These are phyloP conservation scores for Salvelinus fontinalis DNA, from an alignment of 2,113 vertebrate genomes.

Conservation along the genomic window DNA sequence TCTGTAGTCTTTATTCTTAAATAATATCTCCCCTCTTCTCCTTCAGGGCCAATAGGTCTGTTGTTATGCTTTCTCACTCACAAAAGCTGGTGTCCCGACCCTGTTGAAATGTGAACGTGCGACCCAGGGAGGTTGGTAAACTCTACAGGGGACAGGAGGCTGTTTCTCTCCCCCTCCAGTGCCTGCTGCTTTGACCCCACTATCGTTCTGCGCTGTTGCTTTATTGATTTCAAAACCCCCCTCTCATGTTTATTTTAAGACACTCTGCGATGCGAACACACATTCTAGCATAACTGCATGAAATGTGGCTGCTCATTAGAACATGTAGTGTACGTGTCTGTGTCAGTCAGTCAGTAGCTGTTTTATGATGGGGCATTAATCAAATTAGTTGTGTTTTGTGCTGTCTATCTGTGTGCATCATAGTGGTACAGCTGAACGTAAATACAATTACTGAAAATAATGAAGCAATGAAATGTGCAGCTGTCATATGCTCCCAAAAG, in stretches of 20 bases:
- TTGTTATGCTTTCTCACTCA: too few species aligned
- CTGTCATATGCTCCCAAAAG: too few species aligned
- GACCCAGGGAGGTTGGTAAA: constrained; percentile 1
- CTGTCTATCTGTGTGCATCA: too few species aligned
- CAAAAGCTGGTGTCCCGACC: neutral
- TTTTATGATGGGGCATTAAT: too few species aligned
- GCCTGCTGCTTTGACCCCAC: constrained; percentile 38
- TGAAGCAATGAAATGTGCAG: too few species aligned
- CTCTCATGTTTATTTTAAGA: constrained; percentile 52
- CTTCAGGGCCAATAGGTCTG: too few species aligned
- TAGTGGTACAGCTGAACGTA: too few species aligned
- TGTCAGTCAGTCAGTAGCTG: too few species aligned
- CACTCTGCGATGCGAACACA: constrained; percentile 16
- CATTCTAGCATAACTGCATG: neutral
- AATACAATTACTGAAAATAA: too few species aligned
- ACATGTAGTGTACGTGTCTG: neutral
- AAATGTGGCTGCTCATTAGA: constrained; percentile 19
- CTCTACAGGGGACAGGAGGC: neutral
- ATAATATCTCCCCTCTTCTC: too few species aligned
- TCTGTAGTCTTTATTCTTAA: too few species aligned
- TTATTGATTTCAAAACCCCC: constrained; percentile 48
- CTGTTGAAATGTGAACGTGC: constrained; percentile 31
- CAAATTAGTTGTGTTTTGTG: too few species aligned
- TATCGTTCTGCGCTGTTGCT: constrained; percentile 15
- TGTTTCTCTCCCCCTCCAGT: constrained; percentile 4